Evolutionary conservation across 2,797 vertebrate species (phyloP), one percentile per base, ranked within the genome.

Genomic region (Sebastes cheni): DNA sequence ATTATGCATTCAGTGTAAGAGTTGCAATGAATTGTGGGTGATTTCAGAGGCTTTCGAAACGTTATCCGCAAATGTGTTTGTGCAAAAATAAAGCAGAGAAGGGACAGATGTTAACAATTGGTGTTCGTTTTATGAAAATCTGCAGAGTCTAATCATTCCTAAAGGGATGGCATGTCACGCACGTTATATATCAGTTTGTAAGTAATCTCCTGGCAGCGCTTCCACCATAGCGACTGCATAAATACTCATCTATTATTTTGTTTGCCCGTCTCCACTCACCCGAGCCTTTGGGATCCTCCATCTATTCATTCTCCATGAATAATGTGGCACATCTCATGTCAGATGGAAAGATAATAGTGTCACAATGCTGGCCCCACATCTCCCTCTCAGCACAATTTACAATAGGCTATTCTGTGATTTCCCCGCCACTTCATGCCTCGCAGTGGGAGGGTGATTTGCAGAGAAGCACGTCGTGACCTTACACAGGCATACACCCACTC

Each of bases 311-410:
- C 73, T 4, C 86, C 88, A 81, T 93, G 90, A 95, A 93, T 94
- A 94, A 96, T 94, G 90, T 84, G 86, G 67, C 90, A 71, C 88
- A 91, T 93, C 87, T 94, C 83, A 77, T 90, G 85, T 87, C 86
- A 92, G 92, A 94, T 91, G 88, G 88, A 90, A 91, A 93, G 93
- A 94, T 95, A 93, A 93, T 92, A 86, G 91, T 90, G 91, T 90
- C 90, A 92, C 90, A 88, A 88, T 79, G 83, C 83, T 71, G 84
- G 84, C 86, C 85, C 69, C 89, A 89, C 90, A 91, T 91, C 85
- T 90, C 86, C 79, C 18, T 68, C 85, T 86, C 84, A 92, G 90
- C 90, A 87, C 86, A 85, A 85, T 91, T 89, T 88, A 93, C 91
- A 94, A 90, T 70, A 77, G 87, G 84, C 80, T 78, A 80, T 89